These are phyloP conservation scores for Sylvilagus bachmani DNA, from an alignment of 2,113 vertebrate genomes.

Conservation along the genomic window DNA sequence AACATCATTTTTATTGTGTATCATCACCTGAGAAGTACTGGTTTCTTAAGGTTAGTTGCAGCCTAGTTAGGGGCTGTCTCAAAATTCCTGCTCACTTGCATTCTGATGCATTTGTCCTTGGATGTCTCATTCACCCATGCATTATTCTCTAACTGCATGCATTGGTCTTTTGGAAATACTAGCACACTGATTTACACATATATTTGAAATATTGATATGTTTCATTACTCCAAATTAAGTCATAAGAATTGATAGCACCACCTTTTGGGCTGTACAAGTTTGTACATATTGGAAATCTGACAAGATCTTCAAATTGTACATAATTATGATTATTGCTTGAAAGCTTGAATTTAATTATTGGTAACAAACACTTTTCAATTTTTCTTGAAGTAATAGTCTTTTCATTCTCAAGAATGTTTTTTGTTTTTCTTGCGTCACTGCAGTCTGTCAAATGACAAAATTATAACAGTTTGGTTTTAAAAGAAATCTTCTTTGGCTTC, in stretches of 20 bases:
- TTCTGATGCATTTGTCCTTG: neutral
- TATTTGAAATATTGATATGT: conserved; percentile 41
- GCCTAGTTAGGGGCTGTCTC: neutral
- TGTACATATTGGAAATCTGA: conserved; percentile 26
- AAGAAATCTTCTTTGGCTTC: neutral
- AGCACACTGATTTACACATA: neutral
- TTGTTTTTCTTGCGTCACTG: neutral
- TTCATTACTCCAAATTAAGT: neutral
- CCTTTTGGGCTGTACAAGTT: neutral
- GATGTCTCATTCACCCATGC: neutral
- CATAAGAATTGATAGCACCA: neutral
- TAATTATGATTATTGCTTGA: neutral
- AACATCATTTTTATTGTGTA: neutral
- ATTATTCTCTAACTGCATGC: neutral
- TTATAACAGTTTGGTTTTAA: neutral
- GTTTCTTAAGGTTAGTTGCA: conserved; percentile 19
- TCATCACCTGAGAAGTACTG: neutral
- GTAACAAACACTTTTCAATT: neutral
- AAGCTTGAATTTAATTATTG: conserved; percentile 12
- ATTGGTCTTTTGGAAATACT: neutral
- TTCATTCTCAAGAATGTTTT: neutral
- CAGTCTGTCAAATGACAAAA: neutral
- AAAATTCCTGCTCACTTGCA: neutral
- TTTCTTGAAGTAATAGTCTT: neutral
- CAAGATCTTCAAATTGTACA: neutral